phyloP scores from a whole-genome alignment of 1,140 invertebrate genomes.

The Microvelia longipes region DNA sequence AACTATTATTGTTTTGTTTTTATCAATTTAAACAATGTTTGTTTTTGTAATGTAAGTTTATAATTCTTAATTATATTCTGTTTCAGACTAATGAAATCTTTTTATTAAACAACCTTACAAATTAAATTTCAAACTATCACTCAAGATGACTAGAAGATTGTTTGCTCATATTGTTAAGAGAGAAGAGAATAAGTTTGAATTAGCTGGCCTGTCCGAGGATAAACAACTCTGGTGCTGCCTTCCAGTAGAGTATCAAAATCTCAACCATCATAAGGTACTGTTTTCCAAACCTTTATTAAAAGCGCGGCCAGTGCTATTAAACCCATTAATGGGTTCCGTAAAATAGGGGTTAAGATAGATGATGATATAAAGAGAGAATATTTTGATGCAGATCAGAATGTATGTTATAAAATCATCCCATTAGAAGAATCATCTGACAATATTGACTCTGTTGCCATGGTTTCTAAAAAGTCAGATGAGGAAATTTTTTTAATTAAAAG shows the following conservation, averaged over 20 bases:
- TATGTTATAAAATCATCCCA: slow-evolving; percentile 1
- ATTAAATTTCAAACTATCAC: slow-evolving; percentile 2
- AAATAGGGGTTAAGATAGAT: slow-evolving; percentile 2
- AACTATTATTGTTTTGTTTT: too few species aligned
- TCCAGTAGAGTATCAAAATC: slow-evolving; percentile 2
- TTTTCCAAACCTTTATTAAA: slow-evolving; percentile 2
- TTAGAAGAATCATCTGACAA: not conserved
- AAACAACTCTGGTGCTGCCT: not conserved
- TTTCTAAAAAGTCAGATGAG: not conserved
- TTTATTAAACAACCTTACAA: slow-evolving; percentile 5
- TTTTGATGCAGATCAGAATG: not conserved
- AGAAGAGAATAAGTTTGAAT: not conserved
- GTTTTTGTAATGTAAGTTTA: too few species aligned
- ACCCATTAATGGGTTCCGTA: slow-evolving; percentile 1
- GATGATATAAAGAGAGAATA: slow-evolving; percentile 2
- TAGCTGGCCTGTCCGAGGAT: slow-evolving; percentile 3
- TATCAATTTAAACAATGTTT: too few species aligned
- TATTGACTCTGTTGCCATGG: not conserved
- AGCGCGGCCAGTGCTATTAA: not conserved
- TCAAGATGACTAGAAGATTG: not conserved
- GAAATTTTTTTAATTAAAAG: slow-evolving; percentile 2
- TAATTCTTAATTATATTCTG: not conserved
- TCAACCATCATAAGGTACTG: not conserved
- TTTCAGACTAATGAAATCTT: slow-evolving; percentile 1
- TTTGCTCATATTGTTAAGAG: not conserved